Evolutionary conservation across 1,140 invertebrate genomes (phyloP), one percentile per base, ranked within the genome.

Genomic region (Druon quercuslanigerum): DNA sequence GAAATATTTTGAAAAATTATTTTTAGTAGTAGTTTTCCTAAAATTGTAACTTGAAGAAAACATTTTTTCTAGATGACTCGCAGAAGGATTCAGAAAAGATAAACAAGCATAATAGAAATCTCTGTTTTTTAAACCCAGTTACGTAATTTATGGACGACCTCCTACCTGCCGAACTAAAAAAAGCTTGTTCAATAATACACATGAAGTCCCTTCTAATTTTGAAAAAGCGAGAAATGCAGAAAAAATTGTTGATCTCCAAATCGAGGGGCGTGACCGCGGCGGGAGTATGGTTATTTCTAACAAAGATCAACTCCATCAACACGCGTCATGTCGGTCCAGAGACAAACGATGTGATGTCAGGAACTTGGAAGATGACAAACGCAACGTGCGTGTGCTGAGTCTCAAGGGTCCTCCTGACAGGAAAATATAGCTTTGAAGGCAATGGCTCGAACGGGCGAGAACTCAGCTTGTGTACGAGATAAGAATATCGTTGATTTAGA

Each of bases 401-500:
- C 25, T 66, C 60, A 40, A 66, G 25, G 60, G 54, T 17, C 20
- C 7, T 57, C 20, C 19, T 57, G 19, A 20, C 60, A 66, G 40
- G 60, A 25, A 16, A 66, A 33, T 40, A 66, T 66, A 66, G 40
- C 52, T 54, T 46, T 46, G 40, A 46, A 46, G 40, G 40, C 40
- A 46, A 46, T 54, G 25, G 13, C 60, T 66, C 60, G 25, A 46
- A 66, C 40, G 25, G 8, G 60, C 25, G 60, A 66, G 60, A 66
- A 66, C 25, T 17, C 33, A 66, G 60, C 60, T 66, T 33, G 25
- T 66, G 33, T 66, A 66, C 60, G 16, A 66, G 60, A 66, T 66
- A 66, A 66, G 60, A 66, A 66, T 66, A 66, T 66, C 60, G 60
- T 66, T 66, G 60, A 66, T 66, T 66, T 66, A 66, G 33, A 66